phyloP scores from a whole-genome alignment of 2,797 vertebrate genomes.

The Ambastaia sidthimunki region DNA sequence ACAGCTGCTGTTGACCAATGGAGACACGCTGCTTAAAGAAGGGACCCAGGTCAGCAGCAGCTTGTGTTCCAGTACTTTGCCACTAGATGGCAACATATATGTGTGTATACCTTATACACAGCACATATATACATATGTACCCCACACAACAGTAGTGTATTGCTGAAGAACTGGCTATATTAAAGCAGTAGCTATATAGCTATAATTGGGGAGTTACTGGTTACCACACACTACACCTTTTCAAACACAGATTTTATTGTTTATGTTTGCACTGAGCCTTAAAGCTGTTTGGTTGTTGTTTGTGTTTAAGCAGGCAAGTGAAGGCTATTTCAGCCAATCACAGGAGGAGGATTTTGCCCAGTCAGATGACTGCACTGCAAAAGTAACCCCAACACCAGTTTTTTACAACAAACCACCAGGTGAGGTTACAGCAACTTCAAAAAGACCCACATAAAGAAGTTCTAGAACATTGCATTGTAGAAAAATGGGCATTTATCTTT shows the following conservation, averaged over 20 bases:
- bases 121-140: too few species aligned
- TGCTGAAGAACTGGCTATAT: neutral
- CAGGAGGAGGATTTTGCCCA: slow-evolving; percentile 92
- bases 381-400: slow-evolving; percentile 84
- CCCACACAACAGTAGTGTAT: neutral
- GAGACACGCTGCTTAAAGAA: slow-evolving; percentile 90
- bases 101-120: too few species aligned
- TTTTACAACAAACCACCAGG: slow-evolving; percentile 98
- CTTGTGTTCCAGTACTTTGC: neutral
- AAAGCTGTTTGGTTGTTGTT: slow-evolving; percentile 10
- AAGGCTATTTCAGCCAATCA: slow-evolving; percentile 86
- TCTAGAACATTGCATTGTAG: too few species aligned
- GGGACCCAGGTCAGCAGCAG: slow-evolving; percentile 85
- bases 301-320: slow-evolving; percentile 77
- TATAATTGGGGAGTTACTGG: neutral
- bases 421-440: slow-evolving; percentile 61
- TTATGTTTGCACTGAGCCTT: slow-evolving; percentile 21
- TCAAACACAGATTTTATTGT: neutral
- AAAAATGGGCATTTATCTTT: too few species aligned
- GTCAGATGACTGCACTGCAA: slow-evolving; percentile 87
- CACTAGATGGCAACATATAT: slow-evolving; percentile 58
- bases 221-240: neutral
- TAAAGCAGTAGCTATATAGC: neutral
- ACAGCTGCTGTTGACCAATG: slow-evolving; percentile 91
- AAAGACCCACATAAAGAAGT: neutral